Evolutionary conservation across 1,140 invertebrate genomes (phyloP).

Genomic region (Drosophila paulistorum): DNA sequence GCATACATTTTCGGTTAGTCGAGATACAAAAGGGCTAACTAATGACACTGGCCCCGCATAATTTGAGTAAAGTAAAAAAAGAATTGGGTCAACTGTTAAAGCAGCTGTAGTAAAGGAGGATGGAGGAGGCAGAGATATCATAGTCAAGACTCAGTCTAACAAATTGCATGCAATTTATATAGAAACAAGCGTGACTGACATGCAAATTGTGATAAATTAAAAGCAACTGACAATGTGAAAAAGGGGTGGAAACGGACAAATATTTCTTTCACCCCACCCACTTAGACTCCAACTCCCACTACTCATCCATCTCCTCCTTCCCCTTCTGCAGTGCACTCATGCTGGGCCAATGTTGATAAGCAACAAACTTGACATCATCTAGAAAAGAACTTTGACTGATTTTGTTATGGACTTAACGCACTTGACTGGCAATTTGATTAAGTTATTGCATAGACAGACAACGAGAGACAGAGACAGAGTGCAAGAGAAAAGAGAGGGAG

Average conservation of each 20-base stretch:
- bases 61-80: slow-evolving; percentile 3
- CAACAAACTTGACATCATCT: slow-evolving; percentile 30
- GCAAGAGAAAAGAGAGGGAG: neutral
- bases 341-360: slow-evolving; percentile 48
- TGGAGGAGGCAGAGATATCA: neutral
- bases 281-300: no score
- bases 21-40: slow-evolving; percentile 41
- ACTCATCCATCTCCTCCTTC: neutral
- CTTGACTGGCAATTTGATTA: slow-evolving; percentile 49
- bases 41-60: slow-evolving; percentile 30
- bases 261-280: neutral
- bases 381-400: slow-evolving; percentile 27
- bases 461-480: neutral
- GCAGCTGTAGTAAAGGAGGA: slow-evolving; percentile 26
- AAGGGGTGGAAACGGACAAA: neutral
- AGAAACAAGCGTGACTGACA: slow-evolving; percentile 66
- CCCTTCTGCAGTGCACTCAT: slow-evolving; percentile 1
- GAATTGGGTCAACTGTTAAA: slow-evolving; percentile 52
- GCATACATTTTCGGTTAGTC: slow-evolving; percentile 44
- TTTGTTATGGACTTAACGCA: slow-evolving; percentile 31
- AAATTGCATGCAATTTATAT: slow-evolving; percentile 79
- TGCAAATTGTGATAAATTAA: slow-evolving; percentile 76
- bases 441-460: slow-evolving; percentile 28
- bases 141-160: slow-evolving; percentile 52
- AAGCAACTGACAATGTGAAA: slow-evolving; percentile 29